Base-by-base conservation (phyloP, 2,888 invertebrate genomes). In the Tanypteryx hageni region DNA sequence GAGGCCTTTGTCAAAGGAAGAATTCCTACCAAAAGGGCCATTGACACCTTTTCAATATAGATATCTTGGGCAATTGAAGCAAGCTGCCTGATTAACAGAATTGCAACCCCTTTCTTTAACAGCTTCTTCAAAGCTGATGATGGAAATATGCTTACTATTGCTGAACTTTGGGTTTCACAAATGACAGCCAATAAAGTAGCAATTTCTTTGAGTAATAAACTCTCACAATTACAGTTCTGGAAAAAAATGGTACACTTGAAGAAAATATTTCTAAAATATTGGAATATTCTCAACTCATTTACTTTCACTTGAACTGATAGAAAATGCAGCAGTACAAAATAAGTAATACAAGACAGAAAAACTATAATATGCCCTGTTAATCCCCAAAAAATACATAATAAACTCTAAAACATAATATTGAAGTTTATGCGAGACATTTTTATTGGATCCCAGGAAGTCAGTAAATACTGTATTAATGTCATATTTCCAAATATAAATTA, bases 81-180 rank as follows among this genome's bases (percentile, higher is more conserved):
- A 44, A 22, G 9, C n/a, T 89, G 44, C 13, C 44, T 11, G 64
- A 89, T 68, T 11, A 89, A 4, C 44, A 18, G 44, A 64, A 27
- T 64, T 44, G 64, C 31, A 44, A 89, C 31, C 64, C 64, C n/a
- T 44, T 44, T 59, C 8, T 10, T 44, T 18, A 89, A 18, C 44
- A 89, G n/a, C 44, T 89, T 89, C 56, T 64, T 68, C 44, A 89
- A 61, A 44, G 89, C 64, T 44, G 64, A 64, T 11, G 44, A n/a
- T 56, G 89, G 89, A 44, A 68, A 64, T 68, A 89, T 64, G n/a
- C 44, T 18, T 11, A 89, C 16, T 44, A 64, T 2, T 68, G 89
- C n/a, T 68, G 89, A 68, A n/a, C 89, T 44, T 31, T 89, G 89
- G 3, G 89, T 89, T 61, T 89, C 89, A 68, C 89, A 68, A 31